Percentiles rank a stretch among this genome's conserved stretches.
Conservation (phyloP, 2,888 invertebrate species). For the Agonopterix subpropinquella region DNA sequence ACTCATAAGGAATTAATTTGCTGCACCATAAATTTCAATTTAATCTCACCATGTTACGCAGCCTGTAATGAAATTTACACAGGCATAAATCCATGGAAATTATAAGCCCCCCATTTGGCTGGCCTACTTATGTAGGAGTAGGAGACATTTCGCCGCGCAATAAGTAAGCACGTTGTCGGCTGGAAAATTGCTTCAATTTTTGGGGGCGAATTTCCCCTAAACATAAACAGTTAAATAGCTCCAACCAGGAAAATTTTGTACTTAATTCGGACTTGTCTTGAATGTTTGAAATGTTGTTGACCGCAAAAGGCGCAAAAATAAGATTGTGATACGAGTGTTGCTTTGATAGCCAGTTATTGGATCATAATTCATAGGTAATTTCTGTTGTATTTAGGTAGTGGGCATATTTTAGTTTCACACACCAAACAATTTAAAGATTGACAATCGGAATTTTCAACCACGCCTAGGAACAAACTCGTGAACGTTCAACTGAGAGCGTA, state of each 20-base stretch:
- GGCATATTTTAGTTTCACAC: too few species aligned
- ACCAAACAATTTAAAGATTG: too few species aligned
- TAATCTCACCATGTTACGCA: constrained; percentile 16
- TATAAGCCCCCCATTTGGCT: constrained; percentile 26
- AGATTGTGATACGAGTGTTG: background rate
- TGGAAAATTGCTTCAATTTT: constrained; percentile 67
- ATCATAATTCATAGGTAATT: too few species aligned
- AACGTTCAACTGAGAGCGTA: background rate
- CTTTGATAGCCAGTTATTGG: too few species aligned
- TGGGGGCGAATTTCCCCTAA: constrained; percentile 38
- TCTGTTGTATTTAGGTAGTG: too few species aligned
- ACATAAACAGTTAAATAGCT: constrained; percentile 51
- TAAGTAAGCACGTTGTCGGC: constrained; percentile 57
- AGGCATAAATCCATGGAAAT: constrained; percentile 39
- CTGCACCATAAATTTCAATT: constrained; percentile 9
- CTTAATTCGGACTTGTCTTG: background rate
- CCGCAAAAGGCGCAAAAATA: background rate
- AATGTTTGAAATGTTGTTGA: too few species aligned
- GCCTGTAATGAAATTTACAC: constrained; percentile 47
- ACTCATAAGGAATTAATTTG: background rate
- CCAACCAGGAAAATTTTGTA: constrained; percentile 35
- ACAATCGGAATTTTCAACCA: too few species aligned
- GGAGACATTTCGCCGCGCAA: constrained; percentile 57
- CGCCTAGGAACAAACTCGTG: background rate
- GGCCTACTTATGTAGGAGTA: constrained; percentile 47